These are phyloP conservation scores for Brachionus paranguensis DNA, from an alignment of 1,140 invertebrate species.

Conservation along the genomic window DNA sequence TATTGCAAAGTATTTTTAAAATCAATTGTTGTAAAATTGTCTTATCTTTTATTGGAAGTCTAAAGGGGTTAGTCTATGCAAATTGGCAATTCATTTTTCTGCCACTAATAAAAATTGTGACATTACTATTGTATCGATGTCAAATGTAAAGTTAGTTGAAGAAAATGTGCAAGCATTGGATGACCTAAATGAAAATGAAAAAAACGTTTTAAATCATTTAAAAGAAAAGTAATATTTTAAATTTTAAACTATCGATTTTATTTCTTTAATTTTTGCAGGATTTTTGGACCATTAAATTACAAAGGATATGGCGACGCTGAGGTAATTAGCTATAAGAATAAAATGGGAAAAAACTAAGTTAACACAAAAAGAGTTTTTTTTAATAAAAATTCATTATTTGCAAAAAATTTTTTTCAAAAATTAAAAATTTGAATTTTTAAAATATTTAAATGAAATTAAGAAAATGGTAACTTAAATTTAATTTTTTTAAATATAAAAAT, in stretches of 20 bases:
- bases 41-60: background rate
- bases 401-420: background rate
- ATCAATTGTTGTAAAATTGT: conserved; percentile 46
- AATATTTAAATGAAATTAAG: background rate
- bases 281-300: conserved; percentile 48
- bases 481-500: background rate
- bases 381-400: background rate
- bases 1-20: conserved; percentile 52
- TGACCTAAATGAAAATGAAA: conserved; percentile 46
- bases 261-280: conserved; percentile 43
- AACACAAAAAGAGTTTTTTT: background rate
- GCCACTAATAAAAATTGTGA: background rate
- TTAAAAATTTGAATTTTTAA: background rate
- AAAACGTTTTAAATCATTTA: conserved; percentile 45
- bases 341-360: background rate
- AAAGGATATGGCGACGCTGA: conserved; percentile 52
- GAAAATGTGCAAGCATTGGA: conserved; percentile 45
- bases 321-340: conserved; percentile 44
- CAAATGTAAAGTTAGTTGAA: conserved; percentile 44
- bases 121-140: conserved; percentile 39
- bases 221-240: conserved; percentile 45
- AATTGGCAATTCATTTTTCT: conserved; percentile 25
- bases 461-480: background rate
- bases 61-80: background rate
- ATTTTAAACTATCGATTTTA: background rate